phyloP scores from a whole-genome alignment of 2,113 vertebrate genomes.

The Platanista minor region DNA sequence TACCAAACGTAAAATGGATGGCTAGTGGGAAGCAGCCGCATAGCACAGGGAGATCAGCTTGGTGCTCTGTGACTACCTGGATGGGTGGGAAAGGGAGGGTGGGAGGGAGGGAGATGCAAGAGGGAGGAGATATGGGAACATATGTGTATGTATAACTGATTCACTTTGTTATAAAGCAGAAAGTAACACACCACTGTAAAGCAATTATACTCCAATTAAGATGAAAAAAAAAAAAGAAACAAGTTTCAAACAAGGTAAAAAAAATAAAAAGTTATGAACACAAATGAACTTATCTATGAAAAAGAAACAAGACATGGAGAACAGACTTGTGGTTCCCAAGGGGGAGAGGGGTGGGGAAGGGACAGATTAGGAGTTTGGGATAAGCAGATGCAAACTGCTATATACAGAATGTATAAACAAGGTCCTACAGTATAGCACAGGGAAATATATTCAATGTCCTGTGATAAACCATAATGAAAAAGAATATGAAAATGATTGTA shows the following conservation, averaged over 20 bases:
- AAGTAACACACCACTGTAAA: too few relatives aligned
- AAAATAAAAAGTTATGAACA: neutral
- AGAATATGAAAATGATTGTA: neutral
- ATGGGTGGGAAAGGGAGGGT: too few relatives aligned
- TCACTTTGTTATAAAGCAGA: too few relatives aligned
- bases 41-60: too few relatives aligned
- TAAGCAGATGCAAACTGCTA: neutral
- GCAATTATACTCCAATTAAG: too few relatives aligned
- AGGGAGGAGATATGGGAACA: too few relatives aligned
- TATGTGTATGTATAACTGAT: too few relatives aligned
- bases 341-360: neutral
- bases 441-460: neutral
- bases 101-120: too few relatives aligned
- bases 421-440: neutral
- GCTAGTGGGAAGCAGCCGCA: too few relatives aligned
- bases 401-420: neutral
- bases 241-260: too few relatives aligned
- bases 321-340: neutral
- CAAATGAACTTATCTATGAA: neutral
- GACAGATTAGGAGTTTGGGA: neutral
- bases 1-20: too few relatives aligned
- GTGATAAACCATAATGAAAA: neutral
- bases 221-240: neutral
- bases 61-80: too few relatives aligned
- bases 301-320: neutral